Evolutionary conservation across 1,140 invertebrate genomes (phyloP), one percentile per base, ranked within the genome.

Genomic region (Scaptomyza pallida): DNA sequence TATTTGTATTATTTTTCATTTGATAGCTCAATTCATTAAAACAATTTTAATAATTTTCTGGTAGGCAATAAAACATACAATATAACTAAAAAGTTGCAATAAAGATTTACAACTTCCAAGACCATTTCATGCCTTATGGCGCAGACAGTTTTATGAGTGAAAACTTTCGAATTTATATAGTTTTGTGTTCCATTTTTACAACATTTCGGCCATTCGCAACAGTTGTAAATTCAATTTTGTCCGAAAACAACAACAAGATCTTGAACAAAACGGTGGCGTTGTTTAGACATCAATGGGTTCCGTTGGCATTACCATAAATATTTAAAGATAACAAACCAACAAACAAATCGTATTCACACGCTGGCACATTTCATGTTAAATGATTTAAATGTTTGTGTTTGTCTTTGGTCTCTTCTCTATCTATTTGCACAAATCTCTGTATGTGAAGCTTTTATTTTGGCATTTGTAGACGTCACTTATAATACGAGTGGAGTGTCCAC

Each of bases 191-290:
- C 26, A 44, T 47, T 43, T n/a, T 52, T 47, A 65, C 23, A 30
- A 6, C 5, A 26, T 26, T 33, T 23, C 15, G 2, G 17, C 35
- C 33, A 44, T 43, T 48, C 55, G 33, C 40, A 35, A 71, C 2
- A 12, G 9, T 37, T 60, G 13, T 60, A 48, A 56, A 23, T 30
- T 59, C 1, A 65, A 67, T 15, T 72, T 74, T 57, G 64, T 52
- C 69, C 55, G 74, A 65, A 48, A 19, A 2, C 37, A 30, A 62
- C 47, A 23, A 62, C 44, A 17, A 67, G 12, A 41, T 48, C 16
- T 51, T n/a, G 15, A 70, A 85, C 80, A 83, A 76, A 79, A 72
- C 26, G 30, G 13, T 45, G 48, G 63, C 81, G 51, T 70, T 83
- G 80, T 83, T 85, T 85, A 21, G 80, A 79, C 59, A 67, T 33